These are phyloP conservation scores for Lytechinus variegatus DNA, from an alignment of 35 echinoderm and acorn worm species.

Conservation along the genomic window DNA sequence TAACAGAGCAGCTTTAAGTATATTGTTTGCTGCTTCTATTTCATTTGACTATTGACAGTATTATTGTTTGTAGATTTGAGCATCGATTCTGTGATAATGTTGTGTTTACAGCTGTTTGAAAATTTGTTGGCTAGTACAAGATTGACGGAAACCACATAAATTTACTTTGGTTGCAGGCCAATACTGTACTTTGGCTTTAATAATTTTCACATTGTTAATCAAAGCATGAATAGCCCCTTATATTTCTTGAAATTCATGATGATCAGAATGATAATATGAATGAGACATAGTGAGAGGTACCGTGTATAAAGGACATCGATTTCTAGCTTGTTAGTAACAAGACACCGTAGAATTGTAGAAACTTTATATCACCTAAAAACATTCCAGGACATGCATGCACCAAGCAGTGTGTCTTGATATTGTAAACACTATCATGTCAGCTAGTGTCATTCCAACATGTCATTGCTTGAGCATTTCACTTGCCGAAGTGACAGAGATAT, in stretches of 20 bases:
- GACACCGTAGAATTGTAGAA: not conserved
- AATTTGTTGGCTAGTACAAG: not conserved
- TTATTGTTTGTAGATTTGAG: too few relatives aligned
- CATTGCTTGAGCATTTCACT: not conserved
- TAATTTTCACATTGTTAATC: not conserved
- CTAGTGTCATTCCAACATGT: not conserved
- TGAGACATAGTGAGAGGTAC: not conserved
- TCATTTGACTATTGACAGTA: too few relatives aligned
- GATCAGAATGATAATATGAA: not conserved
- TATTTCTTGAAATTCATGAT: too few relatives aligned
- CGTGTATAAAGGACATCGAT: not conserved
- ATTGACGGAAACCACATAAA: not conserved
- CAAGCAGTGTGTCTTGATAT: not conserved
- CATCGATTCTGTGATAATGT: too few relatives aligned
- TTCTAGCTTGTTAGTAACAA: not conserved
- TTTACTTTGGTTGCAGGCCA: not conserved
- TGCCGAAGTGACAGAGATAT: not conserved
- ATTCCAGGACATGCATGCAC: not conserved
- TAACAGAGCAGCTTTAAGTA: too few relatives aligned
- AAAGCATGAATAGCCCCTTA: not conserved
- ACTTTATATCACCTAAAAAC: not conserved
- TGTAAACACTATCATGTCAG: not conserved
- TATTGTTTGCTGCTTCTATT: too few relatives aligned
- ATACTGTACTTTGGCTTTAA: not conserved
- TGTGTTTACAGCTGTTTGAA: not conserved